Evolutionary conservation across 2,113 vertebrate species (phyloP).

Genomic region (Catagonus wagneri): DNA sequence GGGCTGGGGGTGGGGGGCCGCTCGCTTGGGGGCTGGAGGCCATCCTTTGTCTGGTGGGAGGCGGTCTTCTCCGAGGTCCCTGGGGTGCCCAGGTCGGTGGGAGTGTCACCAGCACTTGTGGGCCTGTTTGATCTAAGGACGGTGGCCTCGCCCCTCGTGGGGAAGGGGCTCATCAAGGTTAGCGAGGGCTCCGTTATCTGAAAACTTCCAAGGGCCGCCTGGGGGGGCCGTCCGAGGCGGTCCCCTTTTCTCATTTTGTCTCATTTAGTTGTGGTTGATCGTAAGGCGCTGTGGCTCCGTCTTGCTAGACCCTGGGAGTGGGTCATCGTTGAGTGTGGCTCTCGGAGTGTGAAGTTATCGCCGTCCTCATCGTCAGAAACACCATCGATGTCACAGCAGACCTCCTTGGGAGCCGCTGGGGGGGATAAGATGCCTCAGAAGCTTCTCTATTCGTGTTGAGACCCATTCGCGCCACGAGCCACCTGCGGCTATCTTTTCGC

Average conservation of each 20-base stretch:
- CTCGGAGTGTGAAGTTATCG: background rate
- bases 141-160: background rate
- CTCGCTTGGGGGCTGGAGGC: background rate
- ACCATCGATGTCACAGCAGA: background rate
- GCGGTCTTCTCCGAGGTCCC: background rate
- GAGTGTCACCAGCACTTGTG: background rate
- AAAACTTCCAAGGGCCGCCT: constrained; percentile 5
- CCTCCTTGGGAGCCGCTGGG: background rate
- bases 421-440: background rate
- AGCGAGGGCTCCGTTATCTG: background rate
- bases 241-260: background rate
- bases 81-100: background rate
- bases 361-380: fast-evolving
- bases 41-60: background rate
- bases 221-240: background rate
- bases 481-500: background rate
- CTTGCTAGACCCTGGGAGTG: background rate
- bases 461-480: background rate
- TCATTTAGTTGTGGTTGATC: background rate
- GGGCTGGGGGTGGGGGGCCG: too few relatives aligned
- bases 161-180: background rate
- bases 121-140: constrained; percentile 17
- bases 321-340: background rate
- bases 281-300: background rate
- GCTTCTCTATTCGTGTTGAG: fast-evolving